Evolutionary conservation across 2,113 vertebrate genomes (phyloP).

Genomic region (Tetrao urogallus): DNA sequence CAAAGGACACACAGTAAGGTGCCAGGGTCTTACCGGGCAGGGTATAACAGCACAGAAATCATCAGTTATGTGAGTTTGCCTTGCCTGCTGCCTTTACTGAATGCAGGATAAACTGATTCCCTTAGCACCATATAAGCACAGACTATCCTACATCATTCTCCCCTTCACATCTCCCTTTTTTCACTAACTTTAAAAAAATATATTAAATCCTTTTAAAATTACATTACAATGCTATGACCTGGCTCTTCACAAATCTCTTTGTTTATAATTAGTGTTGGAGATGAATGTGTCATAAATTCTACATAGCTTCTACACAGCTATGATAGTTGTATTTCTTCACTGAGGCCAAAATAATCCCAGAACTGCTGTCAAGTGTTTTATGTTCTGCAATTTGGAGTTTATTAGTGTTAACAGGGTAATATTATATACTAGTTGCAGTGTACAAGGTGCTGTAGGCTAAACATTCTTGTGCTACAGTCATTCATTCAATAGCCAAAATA

Average conservation of each 20-base stretch:
- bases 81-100: conserved; percentile 18
- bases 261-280: conserved; percentile 42
- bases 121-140: not conserved
- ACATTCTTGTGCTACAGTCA: not conserved
- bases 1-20: conserved; percentile 25
- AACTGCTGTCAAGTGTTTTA: conserved; percentile 57
- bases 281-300: conserved; percentile 43
- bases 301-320: conserved; percentile 21
- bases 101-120: conserved; percentile 12
- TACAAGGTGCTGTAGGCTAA: conserved; percentile 27
- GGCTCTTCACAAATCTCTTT: not conserved
- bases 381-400: conserved; percentile 43
- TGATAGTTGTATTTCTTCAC: conserved; percentile 24
- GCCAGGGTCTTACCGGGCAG: not conserved
- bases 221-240: not conserved
- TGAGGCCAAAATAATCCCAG: conserved; percentile 49
- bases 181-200: not conserved
- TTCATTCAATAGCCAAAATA: not conserved
- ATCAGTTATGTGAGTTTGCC: conserved; percentile 5
- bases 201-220: conserved; percentile 9
- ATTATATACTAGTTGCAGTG: not conserved
- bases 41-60: conserved; percentile 6
- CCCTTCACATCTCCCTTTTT: not conserved
- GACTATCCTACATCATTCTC: not conserved
- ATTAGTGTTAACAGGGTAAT: conserved; percentile 52